These are phyloP conservation scores for western clawed frog (Xenopus tropicalis) DNA, from an alignment of 2,113 vertebrate species.

Conservation along the genomic window DNA sequence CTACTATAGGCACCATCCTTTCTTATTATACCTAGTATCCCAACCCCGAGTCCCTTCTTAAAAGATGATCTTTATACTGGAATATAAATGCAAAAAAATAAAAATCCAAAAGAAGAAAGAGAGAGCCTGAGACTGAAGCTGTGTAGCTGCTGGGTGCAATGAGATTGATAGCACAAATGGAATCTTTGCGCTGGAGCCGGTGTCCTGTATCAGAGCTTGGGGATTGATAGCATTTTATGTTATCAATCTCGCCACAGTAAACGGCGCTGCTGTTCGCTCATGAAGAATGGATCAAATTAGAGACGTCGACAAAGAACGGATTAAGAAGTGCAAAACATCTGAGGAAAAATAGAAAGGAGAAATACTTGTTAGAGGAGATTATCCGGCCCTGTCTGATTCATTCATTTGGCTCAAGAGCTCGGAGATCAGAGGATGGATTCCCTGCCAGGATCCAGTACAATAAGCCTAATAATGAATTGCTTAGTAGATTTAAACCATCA, in stretches of 20 bases:
- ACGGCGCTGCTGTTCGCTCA: conserved; percentile 64
- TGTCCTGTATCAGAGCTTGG: conserved; percentile 67
- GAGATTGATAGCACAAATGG: conserved; percentile 71
- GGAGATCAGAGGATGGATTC: conserved; percentile 22
- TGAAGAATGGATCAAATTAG: conserved; percentile 74
- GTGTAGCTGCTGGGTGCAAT: conserved; percentile 54
- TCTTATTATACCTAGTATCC: too few relatives aligned
- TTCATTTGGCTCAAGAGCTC: conserved; percentile 53
- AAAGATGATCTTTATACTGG: too few relatives aligned
- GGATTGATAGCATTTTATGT: conserved; percentile 65
- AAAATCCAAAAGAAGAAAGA: neutral
- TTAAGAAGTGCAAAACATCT: conserved; percentile 69
- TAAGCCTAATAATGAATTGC: neutral
- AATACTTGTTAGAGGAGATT: conserved; percentile 66
- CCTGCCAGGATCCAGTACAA: conserved; percentile 43
- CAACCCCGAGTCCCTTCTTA: too few relatives aligned
- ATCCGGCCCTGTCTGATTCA: conserved; percentile 60
- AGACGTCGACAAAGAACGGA: conserved; percentile 71
- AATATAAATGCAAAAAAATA: too few relatives aligned
- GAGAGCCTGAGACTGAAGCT: conserved; percentile 66
- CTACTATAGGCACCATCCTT: too few relatives aligned
- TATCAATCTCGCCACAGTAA: conserved; percentile 72
- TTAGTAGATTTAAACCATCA: too few relatives aligned
- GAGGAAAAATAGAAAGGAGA: conserved; percentile 47
- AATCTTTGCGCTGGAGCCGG: conserved; percentile 71